phyloP scores from a whole-genome alignment of 2,113 vertebrate species.

The Psephotus haematonotus region DNA sequence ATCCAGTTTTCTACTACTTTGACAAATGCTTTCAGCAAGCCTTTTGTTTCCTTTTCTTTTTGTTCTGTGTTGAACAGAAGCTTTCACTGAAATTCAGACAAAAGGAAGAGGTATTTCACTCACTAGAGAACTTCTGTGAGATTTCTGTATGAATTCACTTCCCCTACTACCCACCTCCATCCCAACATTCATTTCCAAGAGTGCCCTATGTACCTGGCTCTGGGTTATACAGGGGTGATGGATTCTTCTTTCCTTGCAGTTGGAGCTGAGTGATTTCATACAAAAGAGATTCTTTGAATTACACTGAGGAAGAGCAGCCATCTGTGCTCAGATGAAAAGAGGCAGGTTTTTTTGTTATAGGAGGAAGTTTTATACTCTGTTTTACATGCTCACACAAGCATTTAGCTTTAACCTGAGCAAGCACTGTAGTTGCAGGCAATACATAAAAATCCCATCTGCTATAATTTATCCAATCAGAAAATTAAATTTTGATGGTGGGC shows the following conservation, averaged over 20 bases:
- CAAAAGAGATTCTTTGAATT: constrained; percentile 1
- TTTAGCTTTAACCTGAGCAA: not conserved
- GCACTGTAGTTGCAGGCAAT: not conserved
- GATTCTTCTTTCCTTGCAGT: constrained; percentile 8
- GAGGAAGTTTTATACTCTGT: not conserved
- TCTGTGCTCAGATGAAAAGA: constrained; percentile 16
- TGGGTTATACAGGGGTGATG: not conserved
- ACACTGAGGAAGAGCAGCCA: not conserved
- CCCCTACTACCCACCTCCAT: not conserved
- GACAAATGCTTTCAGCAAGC: not conserved
- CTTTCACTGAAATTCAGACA: not conserved
- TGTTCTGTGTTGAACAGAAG: not conserved
- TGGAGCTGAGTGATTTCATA: not conserved
- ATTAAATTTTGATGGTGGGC: not conserved
- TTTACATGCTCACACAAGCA: not conserved
- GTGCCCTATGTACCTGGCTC: not conserved
- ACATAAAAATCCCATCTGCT: not conserved
- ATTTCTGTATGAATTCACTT: not conserved
- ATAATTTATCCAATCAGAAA: not conserved
- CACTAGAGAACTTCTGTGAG: not conserved
- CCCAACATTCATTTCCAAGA: not conserved
- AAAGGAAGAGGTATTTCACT: not conserved
- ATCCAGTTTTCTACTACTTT: not conserved
- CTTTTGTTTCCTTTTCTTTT: not conserved
- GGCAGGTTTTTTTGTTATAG: not conserved